Base-by-base conservation (phyloP, 1,140 invertebrate species). In the Lethrus apterus region DNA sequence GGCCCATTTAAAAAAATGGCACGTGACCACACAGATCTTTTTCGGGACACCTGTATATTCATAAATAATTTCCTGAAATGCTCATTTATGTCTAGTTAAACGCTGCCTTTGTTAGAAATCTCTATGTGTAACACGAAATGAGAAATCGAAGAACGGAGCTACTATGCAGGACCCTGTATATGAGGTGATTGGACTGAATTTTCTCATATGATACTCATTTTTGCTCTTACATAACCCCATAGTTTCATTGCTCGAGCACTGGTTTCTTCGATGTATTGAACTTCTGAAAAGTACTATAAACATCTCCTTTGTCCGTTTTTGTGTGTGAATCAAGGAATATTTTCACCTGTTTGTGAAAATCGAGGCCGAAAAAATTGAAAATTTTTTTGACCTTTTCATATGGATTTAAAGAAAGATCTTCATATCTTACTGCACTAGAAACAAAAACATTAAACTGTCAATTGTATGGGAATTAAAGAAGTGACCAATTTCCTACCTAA, bases 311-410 rank as follows among this genome's bases (percentile, higher is more conserved):
- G 54, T 90, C 79, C 29, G 76, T 72, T 59, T 81, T 85, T 1
- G 87, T 90, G 60, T 92, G 88, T 2, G 83, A 81, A 51, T 86
- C 80, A 11, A 92, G 67, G 66, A 88, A 91, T 38, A 76, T 71
- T 46, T 79, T 75, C 0, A 91, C 78, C 31, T 75, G 70, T 0
- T 72, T 68, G 63, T 85, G 82, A 55, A 83, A 79, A 51, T 81
- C 70, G 20, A 92, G 65, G 5, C 82, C 80, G 59, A 86, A 83
- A 67, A 90, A 90, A 57, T 81, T 68, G 44, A 88, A 79, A 2
- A 93, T 64, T n/a, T 82, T 72, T 51, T 80, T 71, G 2, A 79
- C 76, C n/a, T 78, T 75, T 35, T 67, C 70, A 60, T 84, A 83
- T 1, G 86, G 83, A 58, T 86, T 76, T 9, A 88, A 57, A 0